Evolutionary conservation across 92 coral and sea anemone species (phyloP).

Genomic region (Umimayanthus kanabou): DNA sequence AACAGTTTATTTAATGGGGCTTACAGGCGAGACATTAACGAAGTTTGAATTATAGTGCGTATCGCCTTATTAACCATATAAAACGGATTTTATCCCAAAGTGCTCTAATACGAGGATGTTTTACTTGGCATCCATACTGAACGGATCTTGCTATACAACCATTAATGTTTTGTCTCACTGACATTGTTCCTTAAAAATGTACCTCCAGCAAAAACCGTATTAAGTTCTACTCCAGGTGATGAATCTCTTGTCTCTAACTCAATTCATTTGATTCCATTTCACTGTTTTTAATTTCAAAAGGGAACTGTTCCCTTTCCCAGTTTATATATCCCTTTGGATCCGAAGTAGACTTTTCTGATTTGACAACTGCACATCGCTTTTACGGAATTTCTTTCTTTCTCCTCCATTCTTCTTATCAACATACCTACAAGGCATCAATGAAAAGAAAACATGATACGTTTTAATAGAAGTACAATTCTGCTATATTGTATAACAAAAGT

Average conservation of each 20-base stretch:
- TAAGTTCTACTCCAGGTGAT: neutral
- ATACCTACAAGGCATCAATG: conserved; percentile 4
- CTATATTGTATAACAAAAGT: neutral
- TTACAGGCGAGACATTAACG: neutral
- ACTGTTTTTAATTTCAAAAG: neutral
- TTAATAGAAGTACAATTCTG: neutral
- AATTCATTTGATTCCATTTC: neutral
- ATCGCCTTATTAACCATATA: neutral
- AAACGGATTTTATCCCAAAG: neutral
- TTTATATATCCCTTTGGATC: neutral
- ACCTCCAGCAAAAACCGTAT: neutral
- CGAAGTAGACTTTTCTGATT: neutral
- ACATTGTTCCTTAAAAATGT: neutral
- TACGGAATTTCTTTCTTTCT: conserved; percentile 10
- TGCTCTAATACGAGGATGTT: neutral
- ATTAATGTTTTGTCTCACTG: neutral
- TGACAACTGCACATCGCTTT: neutral
- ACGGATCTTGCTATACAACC: neutral
- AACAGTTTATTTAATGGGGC: neutral
- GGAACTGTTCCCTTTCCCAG: neutral
- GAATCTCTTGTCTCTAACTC: neutral
- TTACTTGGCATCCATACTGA: neutral
- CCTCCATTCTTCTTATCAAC: conserved; percentile 6
- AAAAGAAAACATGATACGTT: neutral
- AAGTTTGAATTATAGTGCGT: neutral